Base-by-base conservation (phyloP, 2,113 vertebrate genomes). In the Tyto alba region DNA sequence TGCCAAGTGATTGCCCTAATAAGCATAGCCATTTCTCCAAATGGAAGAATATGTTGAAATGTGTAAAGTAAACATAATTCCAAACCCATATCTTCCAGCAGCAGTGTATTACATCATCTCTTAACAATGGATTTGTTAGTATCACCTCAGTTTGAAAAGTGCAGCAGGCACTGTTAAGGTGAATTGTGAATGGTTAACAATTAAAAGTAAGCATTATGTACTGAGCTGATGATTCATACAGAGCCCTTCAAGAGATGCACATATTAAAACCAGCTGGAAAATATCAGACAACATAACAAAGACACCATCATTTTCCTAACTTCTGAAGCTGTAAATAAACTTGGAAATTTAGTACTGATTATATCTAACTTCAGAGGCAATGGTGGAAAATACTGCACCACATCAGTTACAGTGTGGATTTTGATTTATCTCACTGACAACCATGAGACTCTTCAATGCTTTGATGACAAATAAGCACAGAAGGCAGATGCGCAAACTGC, bases 231-330 rank as follows among this genome's bases (percentile, higher is more conserved):
- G 90, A 69, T 57, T 95, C 90, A 92, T 13, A 75, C n/a, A 60
- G 57, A 89, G 84, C n/a, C 74, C 50, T 95, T 90, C 81, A 76
- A 89, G 87, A 89, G 53, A 79, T 59, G 50, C 21, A 88, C 22
- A 10, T 88, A 93, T 94, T 92, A 91, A 92, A 96, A 96, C 22
- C 96, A 95, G 73, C 89, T 95, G 89, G 95, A 94, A 95, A 91
- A 89, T 32, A 85, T 43, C 84, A 95, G 50, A 55, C 62, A 67
- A 36, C 47, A 25, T 34, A 69, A 89, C 93, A 89, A 89, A 85
- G 30, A 34, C 52, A 69, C 45, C n/a, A 17, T 22, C 0, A 0
- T 16, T 85, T 95, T 81, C 50, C 67, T 83, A 93, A 88, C 78
- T 47, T 91, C 36, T 25, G 23, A 68, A 27, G 50, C 17, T 66